These are phyloP conservation scores for Galago senegalensis DNA, from an alignment of 2,797 vertebrate genomes.

Conservation along the genomic window DNA sequence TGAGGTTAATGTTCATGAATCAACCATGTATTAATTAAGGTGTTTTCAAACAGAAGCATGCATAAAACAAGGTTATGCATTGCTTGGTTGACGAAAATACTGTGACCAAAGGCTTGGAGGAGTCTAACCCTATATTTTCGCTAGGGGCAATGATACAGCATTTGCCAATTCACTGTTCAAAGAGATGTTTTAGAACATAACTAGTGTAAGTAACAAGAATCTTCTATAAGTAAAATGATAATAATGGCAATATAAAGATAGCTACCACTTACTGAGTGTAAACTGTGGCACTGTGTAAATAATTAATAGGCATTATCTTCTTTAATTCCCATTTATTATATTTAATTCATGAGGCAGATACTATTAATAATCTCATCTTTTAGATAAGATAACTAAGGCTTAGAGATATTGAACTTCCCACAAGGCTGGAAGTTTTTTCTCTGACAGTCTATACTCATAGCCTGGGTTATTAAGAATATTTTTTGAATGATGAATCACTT, in stretches of 20 bases:
- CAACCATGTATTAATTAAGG: background rate
- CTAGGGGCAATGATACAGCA: background rate
- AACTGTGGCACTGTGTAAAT: background rate
- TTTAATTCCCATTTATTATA: conserved; percentile 13
- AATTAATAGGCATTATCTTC: background rate
- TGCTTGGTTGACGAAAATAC: background rate
- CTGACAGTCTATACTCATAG: background rate
- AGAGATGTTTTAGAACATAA: background rate
- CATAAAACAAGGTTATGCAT: background rate
- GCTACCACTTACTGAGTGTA: background rate
- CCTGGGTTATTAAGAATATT: background rate
- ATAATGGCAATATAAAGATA: conserved; percentile 38
- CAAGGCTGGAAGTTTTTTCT: background rate
- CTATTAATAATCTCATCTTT: background rate
- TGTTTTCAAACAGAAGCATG: background rate
- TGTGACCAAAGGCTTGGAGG: background rate
- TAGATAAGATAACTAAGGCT: background rate
- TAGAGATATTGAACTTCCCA: background rate
- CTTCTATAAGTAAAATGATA: background rate
- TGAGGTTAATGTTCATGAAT: background rate
- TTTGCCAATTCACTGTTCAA: background rate
- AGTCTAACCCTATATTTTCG: background rate
- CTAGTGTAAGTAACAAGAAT: background rate
- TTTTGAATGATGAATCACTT: conserved; percentile 23
- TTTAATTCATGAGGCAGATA: conserved; percentile 16